Evolutionary conservation across 2,888 invertebrate genomes (phyloP).

Genomic region (Spicauda simplicius): DNA sequence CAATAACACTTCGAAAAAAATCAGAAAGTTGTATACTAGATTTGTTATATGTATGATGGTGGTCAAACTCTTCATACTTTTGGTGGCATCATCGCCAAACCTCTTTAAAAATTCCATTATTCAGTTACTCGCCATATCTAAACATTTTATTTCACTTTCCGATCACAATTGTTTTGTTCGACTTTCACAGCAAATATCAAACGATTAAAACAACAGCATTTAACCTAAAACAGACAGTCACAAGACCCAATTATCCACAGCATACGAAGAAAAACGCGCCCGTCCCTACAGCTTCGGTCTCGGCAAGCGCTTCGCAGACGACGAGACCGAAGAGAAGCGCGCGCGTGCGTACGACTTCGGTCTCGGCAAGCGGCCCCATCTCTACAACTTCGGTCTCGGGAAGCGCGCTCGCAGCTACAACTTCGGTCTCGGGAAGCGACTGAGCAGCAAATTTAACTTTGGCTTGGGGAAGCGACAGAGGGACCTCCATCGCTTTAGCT

Average conservation of each 20-base stretch:
- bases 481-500: slow-evolving; percentile 79
- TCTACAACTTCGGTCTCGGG: slow-evolving; percentile 81
- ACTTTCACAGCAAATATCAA: too few relatives aligned
- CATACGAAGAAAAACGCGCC: slow-evolving; percentile 81
- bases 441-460: slow-evolving; percentile 81
- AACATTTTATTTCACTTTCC: too few relatives aligned
- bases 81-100: too few relatives aligned
- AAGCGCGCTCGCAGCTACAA: slow-evolving; percentile 77
- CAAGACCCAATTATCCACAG: slow-evolving; percentile 49
- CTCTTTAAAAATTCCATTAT: too few relatives aligned
- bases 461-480: slow-evolving; percentile 84
- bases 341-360: slow-evolving; percentile 75
- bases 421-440: slow-evolving; percentile 85
- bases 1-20: too few relatives aligned
- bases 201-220: too few relatives aligned
- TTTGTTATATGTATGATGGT: too few relatives aligned
- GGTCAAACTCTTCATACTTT: too few relatives aligned
- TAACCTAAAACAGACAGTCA: neutral
- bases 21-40: too few relatives aligned
- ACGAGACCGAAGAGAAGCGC: slow-evolving; percentile 67
- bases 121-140: too few relatives aligned
- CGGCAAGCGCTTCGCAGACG: slow-evolving; percentile 85
- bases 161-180: too few relatives aligned
- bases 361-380: slow-evolving; percentile 72
- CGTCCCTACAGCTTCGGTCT: slow-evolving; percentile 89